A percentile compares a stretch with the other conserved stretches of the same genome.
These are phyloP conservation scores for Folsomia manolachei DNA, from an alignment of 2,888 invertebrate species.

Conservation along the genomic window DNA sequence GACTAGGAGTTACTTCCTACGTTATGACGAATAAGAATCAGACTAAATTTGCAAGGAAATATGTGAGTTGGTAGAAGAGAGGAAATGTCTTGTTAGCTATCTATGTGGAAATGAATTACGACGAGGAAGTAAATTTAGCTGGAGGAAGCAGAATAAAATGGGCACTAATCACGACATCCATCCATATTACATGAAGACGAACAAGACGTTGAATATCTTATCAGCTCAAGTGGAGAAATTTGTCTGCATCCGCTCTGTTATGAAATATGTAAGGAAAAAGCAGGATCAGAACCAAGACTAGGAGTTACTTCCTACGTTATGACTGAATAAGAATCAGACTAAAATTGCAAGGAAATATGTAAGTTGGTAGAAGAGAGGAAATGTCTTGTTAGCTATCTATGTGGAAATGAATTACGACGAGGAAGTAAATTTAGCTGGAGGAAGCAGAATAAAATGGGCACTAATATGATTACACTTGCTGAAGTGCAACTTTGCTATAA, in stretches of 20 bases:
- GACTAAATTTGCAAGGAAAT: not conserved
- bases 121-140: not conserved
- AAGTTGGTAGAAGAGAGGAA: not conserved
- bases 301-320: too few relatives aligned
- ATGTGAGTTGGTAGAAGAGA: not conserved
- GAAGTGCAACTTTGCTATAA: too few relatives aligned
- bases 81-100: not conserved
- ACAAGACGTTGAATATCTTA: not conserved
- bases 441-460: not conserved
- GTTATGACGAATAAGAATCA: not conserved
- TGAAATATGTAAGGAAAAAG: too few relatives aligned
- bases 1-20: too few relatives aligned
- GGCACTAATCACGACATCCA: not conserved
- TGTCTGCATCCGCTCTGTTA: not conserved
- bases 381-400: constrained; percentile 9
- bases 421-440: not conserved
- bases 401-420: constrained; percentile 10
- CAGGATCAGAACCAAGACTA: too few relatives aligned
- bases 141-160: not conserved
- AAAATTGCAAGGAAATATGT: not conserved
- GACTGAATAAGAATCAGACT: not conserved
- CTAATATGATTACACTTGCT: not conserved
- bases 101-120: constrained; percentile 10
- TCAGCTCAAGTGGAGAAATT: not conserved
- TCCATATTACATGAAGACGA: not conserved